phyloP scores from a whole-genome alignment of 2,888 invertebrate genomes.

The Heliconius sara region DNA sequence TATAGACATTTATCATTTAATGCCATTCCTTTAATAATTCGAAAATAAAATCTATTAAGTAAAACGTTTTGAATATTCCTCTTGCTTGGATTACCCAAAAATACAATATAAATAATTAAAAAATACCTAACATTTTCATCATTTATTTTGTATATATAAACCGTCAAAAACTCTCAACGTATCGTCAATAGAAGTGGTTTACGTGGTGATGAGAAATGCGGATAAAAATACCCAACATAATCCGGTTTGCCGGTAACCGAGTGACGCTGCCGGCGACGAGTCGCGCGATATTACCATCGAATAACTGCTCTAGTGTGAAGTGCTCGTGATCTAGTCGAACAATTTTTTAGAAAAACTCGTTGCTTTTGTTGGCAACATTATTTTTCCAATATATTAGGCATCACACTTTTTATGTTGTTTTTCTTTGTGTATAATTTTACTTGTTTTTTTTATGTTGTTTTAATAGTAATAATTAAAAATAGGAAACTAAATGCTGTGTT shows the following conservation, averaged over 20 bases:
- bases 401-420: not conserved
- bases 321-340: constrained; percentile 39
- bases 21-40: too few relatives aligned
- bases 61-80: not conserved
- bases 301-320: constrained; percentile 43
- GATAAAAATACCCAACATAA: constrained; percentile 44
- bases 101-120: not conserved
- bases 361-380: constrained; percentile 17
- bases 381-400: constrained; percentile 1
- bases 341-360: constrained; percentile 26
- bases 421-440: not conserved
- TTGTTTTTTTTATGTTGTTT: too few relatives aligned
- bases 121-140: not conserved
- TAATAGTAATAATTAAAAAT: too few relatives aligned
- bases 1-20: too few relatives aligned
- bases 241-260: constrained; percentile 47
- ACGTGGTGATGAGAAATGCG: constrained; percentile 34
- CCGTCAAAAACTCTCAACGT: constrained; percentile 1
- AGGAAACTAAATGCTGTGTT: not conserved
- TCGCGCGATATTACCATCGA: constrained; percentile 45
- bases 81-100: not conserved
- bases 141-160: not conserved
- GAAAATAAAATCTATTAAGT: too few relatives aligned
- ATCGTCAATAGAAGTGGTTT: constrained; percentile 30
- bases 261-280: constrained; percentile 45